phyloP scores from a whole-genome alignment of 2,888 invertebrate species.

The Cerastis rubricosa region DNA sequence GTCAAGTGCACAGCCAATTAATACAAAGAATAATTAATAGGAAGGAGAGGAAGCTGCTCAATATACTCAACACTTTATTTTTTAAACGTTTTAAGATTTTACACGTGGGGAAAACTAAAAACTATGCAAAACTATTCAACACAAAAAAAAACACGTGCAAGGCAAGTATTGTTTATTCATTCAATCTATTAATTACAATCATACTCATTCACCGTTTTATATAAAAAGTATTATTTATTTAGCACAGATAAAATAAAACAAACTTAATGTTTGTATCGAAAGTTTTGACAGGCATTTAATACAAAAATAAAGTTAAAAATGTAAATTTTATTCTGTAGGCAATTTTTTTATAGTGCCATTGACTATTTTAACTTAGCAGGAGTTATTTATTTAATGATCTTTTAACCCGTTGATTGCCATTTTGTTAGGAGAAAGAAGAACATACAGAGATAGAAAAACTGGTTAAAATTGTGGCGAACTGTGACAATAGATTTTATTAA shows the following conservation, averaged over 20 bases:
- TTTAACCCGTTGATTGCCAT: slow-evolving; percentile 14
- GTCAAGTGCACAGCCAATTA: background rate
- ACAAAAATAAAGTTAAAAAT: slow-evolving; percentile 3
- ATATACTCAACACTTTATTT: slow-evolving; percentile 25
- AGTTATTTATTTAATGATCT: slow-evolving; percentile 24
- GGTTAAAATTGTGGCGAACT: background rate
- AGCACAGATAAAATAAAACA: slow-evolving; percentile 1
- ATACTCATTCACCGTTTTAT: background rate
- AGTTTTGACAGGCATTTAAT: slow-evolving; percentile 28
- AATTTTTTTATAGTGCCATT: slow-evolving; percentile 13
- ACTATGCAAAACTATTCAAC: slow-evolving; percentile 36
- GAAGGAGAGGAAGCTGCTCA: background rate
- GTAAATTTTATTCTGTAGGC: slow-evolving; percentile 22
- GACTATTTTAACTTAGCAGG: background rate
- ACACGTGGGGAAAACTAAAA: slow-evolving; percentile 14
- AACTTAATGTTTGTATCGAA: slow-evolving; percentile 4
- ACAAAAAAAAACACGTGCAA: background rate
- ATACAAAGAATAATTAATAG: background rate
- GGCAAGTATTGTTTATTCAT: slow-evolving; percentile 18
- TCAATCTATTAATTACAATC: background rate
- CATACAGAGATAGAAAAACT: background rate
- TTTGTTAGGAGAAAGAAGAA: slow-evolving; percentile 2
- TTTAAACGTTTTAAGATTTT: background rate
- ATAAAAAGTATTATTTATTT: slow-evolving; percentile 11
- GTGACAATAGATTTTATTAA: slow-evolving; percentile 19